phyloP scores from a whole-genome alignment of 2,888 invertebrate species.

The Lasius platythorax region DNA sequence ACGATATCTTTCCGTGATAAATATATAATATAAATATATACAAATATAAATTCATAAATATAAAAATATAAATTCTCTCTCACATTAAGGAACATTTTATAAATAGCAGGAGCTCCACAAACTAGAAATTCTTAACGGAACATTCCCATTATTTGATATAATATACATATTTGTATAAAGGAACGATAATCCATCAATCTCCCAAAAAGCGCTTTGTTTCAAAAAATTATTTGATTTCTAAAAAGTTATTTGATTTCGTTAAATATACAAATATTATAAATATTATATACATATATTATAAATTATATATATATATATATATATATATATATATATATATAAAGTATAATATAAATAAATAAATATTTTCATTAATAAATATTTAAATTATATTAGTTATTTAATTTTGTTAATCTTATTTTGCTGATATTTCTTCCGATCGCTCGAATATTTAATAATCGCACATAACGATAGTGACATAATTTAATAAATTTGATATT shows the following conservation, averaged over 20 bases:
- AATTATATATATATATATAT: no score
- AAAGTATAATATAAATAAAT: no score
- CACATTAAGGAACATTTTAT: not conserved
- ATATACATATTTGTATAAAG: not conserved
- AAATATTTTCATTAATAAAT: not conserved
- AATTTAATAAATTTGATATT: not conserved
- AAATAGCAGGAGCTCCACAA: not conserved
- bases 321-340: no score
- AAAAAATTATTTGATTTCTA: not conserved
- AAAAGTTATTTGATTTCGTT: not conserved
- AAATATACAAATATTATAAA: no score
- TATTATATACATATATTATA: no score
- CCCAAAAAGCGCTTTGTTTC: not conserved
- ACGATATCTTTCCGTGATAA: no score
- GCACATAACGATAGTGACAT: not conserved
- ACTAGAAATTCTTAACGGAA: not conserved
- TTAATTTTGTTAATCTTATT: not conserved
- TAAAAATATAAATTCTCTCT: not conserved
- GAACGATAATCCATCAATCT: not conserved
- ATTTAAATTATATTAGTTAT: not conserved
- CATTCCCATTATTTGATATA: not conserved
- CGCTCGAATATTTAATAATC: not conserved
- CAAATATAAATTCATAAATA: no score
- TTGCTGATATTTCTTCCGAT: not conserved
- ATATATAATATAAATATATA: no score